These are phyloP conservation scores for Thinocorus orbignyianus DNA, from an alignment of 2,113 vertebrate species.

Conservation along the genomic window DNA sequence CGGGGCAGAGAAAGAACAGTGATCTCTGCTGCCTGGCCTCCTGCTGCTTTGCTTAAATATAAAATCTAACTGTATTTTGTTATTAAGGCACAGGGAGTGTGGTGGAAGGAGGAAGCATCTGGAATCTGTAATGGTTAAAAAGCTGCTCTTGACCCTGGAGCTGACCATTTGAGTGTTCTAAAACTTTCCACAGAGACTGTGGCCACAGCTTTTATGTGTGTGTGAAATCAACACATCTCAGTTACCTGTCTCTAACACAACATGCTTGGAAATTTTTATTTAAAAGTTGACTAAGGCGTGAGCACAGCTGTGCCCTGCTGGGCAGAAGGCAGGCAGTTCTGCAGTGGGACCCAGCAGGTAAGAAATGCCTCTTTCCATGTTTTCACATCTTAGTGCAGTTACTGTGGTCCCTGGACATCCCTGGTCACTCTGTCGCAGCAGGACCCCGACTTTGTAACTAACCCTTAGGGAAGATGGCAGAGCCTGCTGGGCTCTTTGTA, in stretches of 20 bases:
- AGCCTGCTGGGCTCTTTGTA: not conserved
- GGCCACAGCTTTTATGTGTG: not conserved
- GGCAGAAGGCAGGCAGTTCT: not conserved
- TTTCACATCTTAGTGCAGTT: not conserved
- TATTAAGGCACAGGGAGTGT: not conserved
- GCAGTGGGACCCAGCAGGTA: not conserved
- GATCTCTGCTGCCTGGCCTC: rapidly evolving
- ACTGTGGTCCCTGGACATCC: not conserved
- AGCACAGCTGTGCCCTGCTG: rapidly evolving
- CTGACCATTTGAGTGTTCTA: not conserved
- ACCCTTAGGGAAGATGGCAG: too few species aligned
- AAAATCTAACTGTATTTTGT: not conserved
- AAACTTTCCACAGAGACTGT: not conserved
- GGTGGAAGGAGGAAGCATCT: not conserved
- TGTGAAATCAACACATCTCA: rapidly evolving
- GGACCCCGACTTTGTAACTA: rapidly evolving
- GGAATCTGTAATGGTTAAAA: not conserved
- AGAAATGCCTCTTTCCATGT: not conserved
- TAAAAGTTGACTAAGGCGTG: not conserved
- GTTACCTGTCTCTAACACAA: not conserved
- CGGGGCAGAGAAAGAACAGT: not conserved
- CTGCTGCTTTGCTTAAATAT: not conserved
- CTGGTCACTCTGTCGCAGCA: not conserved
- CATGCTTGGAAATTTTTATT: not conserved
- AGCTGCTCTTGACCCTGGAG: not conserved